Conservation (phyloP, 2,113 vertebrate species). For the Osmerus mordax region DNA sequence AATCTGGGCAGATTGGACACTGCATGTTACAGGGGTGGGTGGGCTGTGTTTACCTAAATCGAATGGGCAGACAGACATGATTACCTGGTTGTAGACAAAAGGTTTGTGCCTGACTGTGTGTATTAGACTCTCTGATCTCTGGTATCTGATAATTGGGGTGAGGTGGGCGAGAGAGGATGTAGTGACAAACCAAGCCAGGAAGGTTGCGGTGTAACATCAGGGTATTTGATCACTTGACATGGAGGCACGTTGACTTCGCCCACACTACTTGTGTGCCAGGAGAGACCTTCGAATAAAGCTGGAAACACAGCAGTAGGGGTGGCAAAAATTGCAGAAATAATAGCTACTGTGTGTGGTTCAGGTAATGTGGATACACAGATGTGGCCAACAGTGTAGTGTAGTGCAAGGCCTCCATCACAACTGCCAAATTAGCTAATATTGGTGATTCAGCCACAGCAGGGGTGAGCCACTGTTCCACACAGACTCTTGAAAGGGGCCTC, state of each 20-base stretch:
- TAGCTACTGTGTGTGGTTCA: too few species aligned
- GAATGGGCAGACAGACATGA: slow-evolving; percentile 18
- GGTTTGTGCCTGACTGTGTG: not conserved
- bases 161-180: slow-evolving; percentile 5
- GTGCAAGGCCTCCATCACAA: too few species aligned
- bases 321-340: too few species aligned
- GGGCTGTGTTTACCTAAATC: slow-evolving; percentile 23
- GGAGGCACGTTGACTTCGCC: not conserved
- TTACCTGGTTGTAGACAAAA: slow-evolving; percentile 14
- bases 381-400: too few species aligned
- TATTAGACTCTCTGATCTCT: not conserved
- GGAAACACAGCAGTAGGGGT: not conserved
- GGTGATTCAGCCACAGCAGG: too few species aligned
- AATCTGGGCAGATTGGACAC: slow-evolving; percentile 19
- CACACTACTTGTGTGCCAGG: not conserved
- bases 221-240: not conserved
- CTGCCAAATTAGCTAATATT: too few species aligned
- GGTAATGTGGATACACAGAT: too few species aligned
- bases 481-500: too few species aligned
- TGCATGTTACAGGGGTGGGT: not conserved
- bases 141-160: not conserved
- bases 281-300: not conserved
- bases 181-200: not conserved
- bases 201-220: not conserved
- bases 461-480: too few species aligned